Percentiles rank a stretch among this genome's conserved stretches.
Conservation (phyloP, 2,113 vertebrate species). For the Bagarius yarrelli region DNA sequence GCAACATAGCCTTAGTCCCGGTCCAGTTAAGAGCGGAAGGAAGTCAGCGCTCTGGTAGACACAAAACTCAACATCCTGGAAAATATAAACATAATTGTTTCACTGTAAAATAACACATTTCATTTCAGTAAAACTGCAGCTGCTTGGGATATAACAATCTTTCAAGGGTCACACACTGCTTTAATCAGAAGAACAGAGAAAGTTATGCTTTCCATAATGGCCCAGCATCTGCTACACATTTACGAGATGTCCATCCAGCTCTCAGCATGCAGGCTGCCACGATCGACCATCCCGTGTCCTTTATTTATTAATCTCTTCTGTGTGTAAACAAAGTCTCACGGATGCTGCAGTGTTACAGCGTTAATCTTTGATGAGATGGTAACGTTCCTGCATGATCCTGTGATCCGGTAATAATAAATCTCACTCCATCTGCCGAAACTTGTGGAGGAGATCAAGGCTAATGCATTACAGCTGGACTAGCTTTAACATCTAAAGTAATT, state of each 20-base stretch:
- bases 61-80: background rate
- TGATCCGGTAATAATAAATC: background rate
- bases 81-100: background rate
- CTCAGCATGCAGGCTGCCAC: constrained; percentile 1
- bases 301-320: constrained; percentile 29
- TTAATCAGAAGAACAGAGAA: constrained; percentile 21
- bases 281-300: constrained; percentile 17
- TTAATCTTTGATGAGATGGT: background rate
- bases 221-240: constrained; percentile 54
- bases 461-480: constrained; percentile 4
- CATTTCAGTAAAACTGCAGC: background rate
- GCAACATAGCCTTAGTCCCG: background rate
- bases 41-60: background rate
- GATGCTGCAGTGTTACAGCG: background rate
- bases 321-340: constrained; percentile 18
- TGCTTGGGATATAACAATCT: background rate
- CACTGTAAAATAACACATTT: background rate
- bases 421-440: background rate
- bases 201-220: constrained; percentile 15
- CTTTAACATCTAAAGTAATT: background rate
- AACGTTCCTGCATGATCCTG: background rate
- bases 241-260: constrained; percentile 39
- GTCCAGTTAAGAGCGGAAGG: background rate
- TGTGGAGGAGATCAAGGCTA: constrained; percentile 2
- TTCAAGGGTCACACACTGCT: constrained; percentile 11